Conservation (phyloP, 1,140 invertebrate species). For the Cydia fagiglandana region DNA sequence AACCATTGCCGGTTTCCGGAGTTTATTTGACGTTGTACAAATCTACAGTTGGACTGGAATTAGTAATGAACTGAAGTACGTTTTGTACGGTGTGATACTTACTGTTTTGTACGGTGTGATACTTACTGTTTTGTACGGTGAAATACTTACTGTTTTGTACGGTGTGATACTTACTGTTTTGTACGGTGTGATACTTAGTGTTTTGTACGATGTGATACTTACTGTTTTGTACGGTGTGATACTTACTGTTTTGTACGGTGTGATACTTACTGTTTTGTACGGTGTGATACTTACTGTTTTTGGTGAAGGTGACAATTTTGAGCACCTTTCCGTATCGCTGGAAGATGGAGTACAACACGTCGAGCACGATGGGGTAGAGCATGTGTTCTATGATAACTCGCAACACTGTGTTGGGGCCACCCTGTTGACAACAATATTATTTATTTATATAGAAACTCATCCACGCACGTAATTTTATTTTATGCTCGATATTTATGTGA, state of each 20-base stretch:
- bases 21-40: slow-evolving; percentile 17
- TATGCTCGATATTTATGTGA: too few species aligned
- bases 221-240: slow-evolving; percentile 79
- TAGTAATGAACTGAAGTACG: not conserved
- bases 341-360: slow-evolving; percentile 98
- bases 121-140: slow-evolving; percentile 95
- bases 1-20: not conserved
- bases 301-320: slow-evolving; percentile 99
- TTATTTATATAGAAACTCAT: slow-evolving; percentile 31
- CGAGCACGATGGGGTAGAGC: slow-evolving; percentile 98
- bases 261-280: slow-evolving; percentile 94
- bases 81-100: slow-evolving; percentile 79
- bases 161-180: slow-evolving; percentile 88
- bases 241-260: slow-evolving; percentile 85
- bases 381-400: slow-evolving; percentile 99
- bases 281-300: slow-evolving; percentile 99
- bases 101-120: slow-evolving; percentile 88
- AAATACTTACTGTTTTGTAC: not conserved
- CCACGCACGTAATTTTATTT: too few species aligned
- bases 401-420: slow-evolving; percentile 96
- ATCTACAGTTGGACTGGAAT: not conserved
- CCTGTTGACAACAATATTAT: slow-evolving; percentile 79
- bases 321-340: slow-evolving; percentile 98
- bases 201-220: slow-evolving; percentile 79
- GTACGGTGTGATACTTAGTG: too few species aligned